phyloP scores from a whole-genome alignment of 2,113 vertebrate genomes.

The Cyphomyrus plagiostoma region DNA sequence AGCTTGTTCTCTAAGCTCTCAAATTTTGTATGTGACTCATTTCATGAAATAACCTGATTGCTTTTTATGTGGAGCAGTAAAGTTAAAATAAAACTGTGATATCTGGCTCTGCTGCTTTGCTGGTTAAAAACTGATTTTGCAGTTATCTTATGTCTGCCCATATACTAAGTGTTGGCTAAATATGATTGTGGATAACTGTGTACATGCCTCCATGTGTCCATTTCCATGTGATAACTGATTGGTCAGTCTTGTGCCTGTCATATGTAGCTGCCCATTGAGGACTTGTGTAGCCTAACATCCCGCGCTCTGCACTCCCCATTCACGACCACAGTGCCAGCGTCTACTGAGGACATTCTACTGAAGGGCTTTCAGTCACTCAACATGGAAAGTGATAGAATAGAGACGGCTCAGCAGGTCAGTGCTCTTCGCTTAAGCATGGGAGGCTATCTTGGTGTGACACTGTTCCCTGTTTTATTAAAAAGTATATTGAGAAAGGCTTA shows the following conservation, averaged over 20 bases:
- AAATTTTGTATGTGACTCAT: not conserved
- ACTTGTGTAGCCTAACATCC: conserved; percentile 77
- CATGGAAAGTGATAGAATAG: conserved; percentile 80
- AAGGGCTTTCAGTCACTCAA: conserved; percentile 78
- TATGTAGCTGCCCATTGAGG: conserved; percentile 86
- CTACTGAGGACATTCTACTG: conserved; percentile 79
- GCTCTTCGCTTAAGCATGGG: not conserved
- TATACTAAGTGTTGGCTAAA: not conserved
- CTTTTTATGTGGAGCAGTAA: not conserved
- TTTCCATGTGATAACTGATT: not conserved
- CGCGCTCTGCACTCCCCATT: conserved; percentile 65
- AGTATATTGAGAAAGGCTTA: not conserved
- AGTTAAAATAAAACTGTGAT: not conserved
- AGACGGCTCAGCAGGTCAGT: conserved; percentile 90
- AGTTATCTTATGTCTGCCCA: not conserved
- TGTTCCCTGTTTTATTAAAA: not conserved
- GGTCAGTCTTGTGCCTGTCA: not conserved
- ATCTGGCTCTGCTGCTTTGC: not conserved
- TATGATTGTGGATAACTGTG: not conserved
- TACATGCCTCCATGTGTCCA: not conserved
- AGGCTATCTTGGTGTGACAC: not conserved
- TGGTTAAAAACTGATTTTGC: not conserved
- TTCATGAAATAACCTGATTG: not conserved
- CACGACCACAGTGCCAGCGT: conserved; percentile 71
- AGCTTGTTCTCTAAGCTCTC: not conserved